Evolutionary conservation across 2,113 vertebrate genomes (phyloP), one percentile per base, ranked within the genome.

Genomic region (Myxocyprinus asiaticus): DNA sequence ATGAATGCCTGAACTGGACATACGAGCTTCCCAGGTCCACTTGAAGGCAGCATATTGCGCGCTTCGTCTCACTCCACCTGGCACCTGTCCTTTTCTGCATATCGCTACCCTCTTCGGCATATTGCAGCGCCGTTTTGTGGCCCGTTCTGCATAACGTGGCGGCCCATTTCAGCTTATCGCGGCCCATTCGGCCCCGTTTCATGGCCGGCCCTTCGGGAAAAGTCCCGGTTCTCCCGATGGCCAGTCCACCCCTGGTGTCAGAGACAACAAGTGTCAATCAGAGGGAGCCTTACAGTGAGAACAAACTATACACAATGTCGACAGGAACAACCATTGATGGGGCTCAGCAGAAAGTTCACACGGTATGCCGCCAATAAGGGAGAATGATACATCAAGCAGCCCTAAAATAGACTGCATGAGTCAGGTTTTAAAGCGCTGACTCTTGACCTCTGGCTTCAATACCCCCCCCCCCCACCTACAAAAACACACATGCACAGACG

Each of bases 401-500:
- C 87, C 82, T 76, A 85, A 83, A 89, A 89, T 86, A 88, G 84
- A 83, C 67, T 63, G 55, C 9, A 63, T 88, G 87, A 88, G 63
- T 90, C 88, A 89, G 85, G 77, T 69, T 33, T 22, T 48, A 63
- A 42, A 85, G 70, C 59, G 12, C 73, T 43, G 66, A 61, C 65
- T 77, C 48, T 65, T 84, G 78, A 85, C 58, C 65, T 76, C 63
- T 80, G 66, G 69, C 79, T 79, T 81, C 64, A 82, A 88, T 70
- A 61, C 63, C 78, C 22, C 22, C 22, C 22, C 33, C 45, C 63
- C 78, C 22, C 22, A 1, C 22, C 33, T 56, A 67, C 44, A 67
- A 22, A 68, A 51, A 51, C 48, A 69, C 47, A 68, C 48, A 51
- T 7, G 6, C 10, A 69, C 10, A 47, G 4, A 65, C 7, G 15